Evolutionary conservation across 2,797 vertebrate genomes (phyloP), one percentile per base, ranked within the genome.

Genomic region (Garrulus glandarius): DNA sequence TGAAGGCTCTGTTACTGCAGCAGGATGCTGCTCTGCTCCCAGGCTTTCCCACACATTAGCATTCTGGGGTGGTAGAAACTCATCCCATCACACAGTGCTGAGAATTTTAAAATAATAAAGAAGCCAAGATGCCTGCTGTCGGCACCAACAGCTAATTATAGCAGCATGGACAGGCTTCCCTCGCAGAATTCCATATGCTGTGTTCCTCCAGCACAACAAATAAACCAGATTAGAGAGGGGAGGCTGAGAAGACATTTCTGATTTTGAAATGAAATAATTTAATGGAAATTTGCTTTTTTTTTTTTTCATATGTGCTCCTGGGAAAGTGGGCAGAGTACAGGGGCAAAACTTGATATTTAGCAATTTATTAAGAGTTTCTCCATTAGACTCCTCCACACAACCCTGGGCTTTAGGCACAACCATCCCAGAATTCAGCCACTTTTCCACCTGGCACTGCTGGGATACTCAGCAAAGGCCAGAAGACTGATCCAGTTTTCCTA

Each of bases 41-140:
- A 72, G 67, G 32, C 43, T 94, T 89, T 76, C 79, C 71, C 88
- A 24, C 24, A 74, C 77, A 82, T 92, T 72, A 82, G 37, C 86
- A 94, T 95, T 89, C 77, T 13, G 36, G 26, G 60, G 44, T 16
- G 77, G 61, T 65, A 90, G 57, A 30, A 84, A 81, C 47, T 53
- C 74, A 81, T 61, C 88, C 83, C 69, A 12, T 49, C 37, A 68
- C 22, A 81, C 34, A 79, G 80, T 4, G 15, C 43, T 36, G 86
- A 93, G 80, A 64, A 70, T 79, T 89, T 90, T 57, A 43, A 86
- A 90, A 81, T 72, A 56, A 91, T 80, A 56, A 92, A 65, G 84
- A 36, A 88, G 77, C 69, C 53, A 47, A 88, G 83, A 74, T 49
- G 77, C 86, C 88, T 92, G 88, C 83, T 96, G 88, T 71, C 86